These are phyloP conservation scores for Halisarca cf. caerulea DNA, from an alignment of 37 sponge, comb jelly and placozoan genomes.

Conservation along the genomic window DNA sequence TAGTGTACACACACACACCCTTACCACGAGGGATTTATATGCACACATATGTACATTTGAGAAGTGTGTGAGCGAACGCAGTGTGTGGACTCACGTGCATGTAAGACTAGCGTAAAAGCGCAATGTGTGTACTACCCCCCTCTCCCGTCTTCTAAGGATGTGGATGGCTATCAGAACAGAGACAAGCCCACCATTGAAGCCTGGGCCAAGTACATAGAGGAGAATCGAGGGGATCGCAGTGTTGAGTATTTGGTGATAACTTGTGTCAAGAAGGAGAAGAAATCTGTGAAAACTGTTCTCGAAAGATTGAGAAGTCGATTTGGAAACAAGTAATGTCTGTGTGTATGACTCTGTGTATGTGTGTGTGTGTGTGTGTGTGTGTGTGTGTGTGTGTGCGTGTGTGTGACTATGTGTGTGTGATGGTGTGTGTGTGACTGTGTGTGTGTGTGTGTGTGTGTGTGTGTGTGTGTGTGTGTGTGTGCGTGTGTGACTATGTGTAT, in stretches of 20 bases:
- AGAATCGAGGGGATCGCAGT: background rate
- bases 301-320: slow-evolving; percentile 12
- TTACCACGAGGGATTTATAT: too few relatives aligned
- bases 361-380: background rate
- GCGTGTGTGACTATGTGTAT: too few relatives aligned
- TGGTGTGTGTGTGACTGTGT: background rate
- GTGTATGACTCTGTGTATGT: background rate
- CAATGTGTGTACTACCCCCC: background rate
- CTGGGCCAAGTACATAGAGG: background rate
- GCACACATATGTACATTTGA: too few relatives aligned
- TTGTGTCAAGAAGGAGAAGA: background rate
- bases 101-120: background rate
- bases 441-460: background rate
- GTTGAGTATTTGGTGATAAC: slow-evolving; percentile 8
- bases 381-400: slow-evolving; percentile 7
- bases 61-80: too few relatives aligned
- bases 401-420: background rate
- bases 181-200: background rate
- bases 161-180: background rate
- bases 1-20: too few relatives aligned
- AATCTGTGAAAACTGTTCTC: background rate
- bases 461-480: too few relatives aligned
- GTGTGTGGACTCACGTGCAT: background rate
- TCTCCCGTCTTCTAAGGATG: background rate
- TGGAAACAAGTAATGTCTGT: background rate